Base-by-base conservation (phyloP, 2,113 vertebrate genomes). In the Heterotis niloticus region DNA sequence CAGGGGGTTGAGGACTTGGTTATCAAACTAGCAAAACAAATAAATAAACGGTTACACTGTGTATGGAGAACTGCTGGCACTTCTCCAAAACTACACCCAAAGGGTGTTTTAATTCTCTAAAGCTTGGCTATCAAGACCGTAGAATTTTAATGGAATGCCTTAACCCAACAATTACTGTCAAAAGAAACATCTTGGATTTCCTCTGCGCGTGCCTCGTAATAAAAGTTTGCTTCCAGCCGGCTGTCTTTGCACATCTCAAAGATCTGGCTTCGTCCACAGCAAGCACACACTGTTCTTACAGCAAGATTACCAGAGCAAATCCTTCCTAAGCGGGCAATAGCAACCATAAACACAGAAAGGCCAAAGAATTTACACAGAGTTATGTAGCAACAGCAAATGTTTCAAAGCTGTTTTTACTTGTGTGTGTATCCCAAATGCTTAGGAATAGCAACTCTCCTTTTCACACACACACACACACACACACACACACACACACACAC, bases 381-480 rank as follows among this genome's bases (percentile, higher is more conserved):
- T 18, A 26, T 26, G 54, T 28, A 16, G 11, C 18, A 52, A 60
- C 34, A 34, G 52, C 34, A 65, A 76, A 51, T 0, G 14, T 13
- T 51, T 65, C 29, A 65, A 64, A 65, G 29, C n/a, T 26, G 34
- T 54, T 64, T 2, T 23, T 70, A 67, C 65, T 81, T 67, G 76
- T 82, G 66, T 57, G 23, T 56, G 26, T 34, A 59, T 75, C 75
- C 81, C 85, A 88, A 79, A 89, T 26, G 78, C 69, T 77, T 83
- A 82, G 83, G 85, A 87, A 81, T 86, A 83, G 78, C 85, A 83
- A 83, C 80, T 82, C 54, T 76, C 34, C 66, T 81, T 75, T 71
- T 72, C 70, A 52, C 57, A 26, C 64, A 60, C 73, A 71, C 64
- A 65, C 79, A 34, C 77, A 59, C 16, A 10, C 68, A 23, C 34